Conservation (phyloP, 2,113 vertebrate species). For the Callospermophilus lateralis region DNA sequence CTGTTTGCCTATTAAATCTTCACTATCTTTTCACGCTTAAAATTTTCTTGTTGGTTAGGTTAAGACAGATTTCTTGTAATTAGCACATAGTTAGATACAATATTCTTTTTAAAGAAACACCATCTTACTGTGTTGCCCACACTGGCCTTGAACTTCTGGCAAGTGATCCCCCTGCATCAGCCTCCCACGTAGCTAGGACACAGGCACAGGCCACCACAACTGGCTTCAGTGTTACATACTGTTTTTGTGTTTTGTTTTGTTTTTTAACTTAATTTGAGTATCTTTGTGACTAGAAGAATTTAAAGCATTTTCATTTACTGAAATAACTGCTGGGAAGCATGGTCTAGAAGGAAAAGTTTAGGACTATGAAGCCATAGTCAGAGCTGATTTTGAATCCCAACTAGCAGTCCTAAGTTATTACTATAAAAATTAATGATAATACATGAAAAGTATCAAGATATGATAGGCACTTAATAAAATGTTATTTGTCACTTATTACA, state of each 20-base stretch:
- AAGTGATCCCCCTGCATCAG: no score
- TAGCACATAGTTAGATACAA: not conserved
- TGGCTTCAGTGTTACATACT: not conserved
- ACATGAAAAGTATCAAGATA: not conserved
- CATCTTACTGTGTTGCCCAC: no score
- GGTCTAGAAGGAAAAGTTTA: not conserved
- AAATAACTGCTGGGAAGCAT: not conserved
- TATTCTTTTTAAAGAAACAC: not conserved
- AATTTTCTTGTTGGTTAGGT: not conserved
- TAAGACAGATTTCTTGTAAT: not conserved
- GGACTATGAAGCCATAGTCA: not conserved
- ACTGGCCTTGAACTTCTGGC: no score
- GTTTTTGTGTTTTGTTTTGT: not conserved
- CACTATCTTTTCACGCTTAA: not conserved
- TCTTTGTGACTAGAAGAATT: not conserved
- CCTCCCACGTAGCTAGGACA: no score
- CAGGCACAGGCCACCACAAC: not conserved
- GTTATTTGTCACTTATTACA: not conserved
- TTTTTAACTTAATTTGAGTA: not conserved
- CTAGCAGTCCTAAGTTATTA: not conserved
- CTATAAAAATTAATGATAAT: not conserved
- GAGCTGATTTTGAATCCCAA: not conserved
- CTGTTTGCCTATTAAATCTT: not conserved
- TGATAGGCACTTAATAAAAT: not conserved
- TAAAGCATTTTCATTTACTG: slow-evolving; percentile 10